phyloP scores from a whole-genome alignment of 2,113 vertebrate genomes.

The Jaculus jaculus region DNA sequence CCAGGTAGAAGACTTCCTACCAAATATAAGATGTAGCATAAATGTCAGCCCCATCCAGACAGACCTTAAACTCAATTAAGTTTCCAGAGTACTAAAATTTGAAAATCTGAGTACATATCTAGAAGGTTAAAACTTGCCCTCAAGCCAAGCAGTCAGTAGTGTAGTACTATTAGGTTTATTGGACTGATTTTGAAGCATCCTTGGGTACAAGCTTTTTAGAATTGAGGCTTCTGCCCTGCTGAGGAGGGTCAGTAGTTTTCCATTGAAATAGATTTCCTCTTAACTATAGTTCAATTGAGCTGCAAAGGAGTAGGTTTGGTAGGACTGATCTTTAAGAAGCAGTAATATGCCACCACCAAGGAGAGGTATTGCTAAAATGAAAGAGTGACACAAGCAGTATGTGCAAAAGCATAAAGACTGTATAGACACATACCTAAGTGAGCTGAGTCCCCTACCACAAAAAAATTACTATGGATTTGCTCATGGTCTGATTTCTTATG shows the following conservation, averaged over 20 bases:
- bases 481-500: constrained; percentile 2
- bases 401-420: neutral
- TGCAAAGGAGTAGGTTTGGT: neutral
- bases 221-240: neutral
- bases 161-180: neutral
- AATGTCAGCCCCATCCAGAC: neutral
- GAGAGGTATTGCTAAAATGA: neutral
- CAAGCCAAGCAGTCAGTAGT: constrained; percentile 6
- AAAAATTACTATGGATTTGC: neutral
- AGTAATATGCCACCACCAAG: neutral
- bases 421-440: no score
- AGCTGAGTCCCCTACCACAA: no score
- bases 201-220: neutral
- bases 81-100: constrained; percentile 54
- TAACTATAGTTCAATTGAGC: neutral
- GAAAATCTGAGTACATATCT: constrained; percentile 47
- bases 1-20: constrained; percentile 21
- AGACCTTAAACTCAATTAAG: constrained; percentile 55
- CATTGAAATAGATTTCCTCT: constrained; percentile 17
- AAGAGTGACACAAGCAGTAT: neutral
- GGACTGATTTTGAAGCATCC: neutral
- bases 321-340: constrained; percentile 9
- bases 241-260: neutral
- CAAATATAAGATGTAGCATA: neutral
- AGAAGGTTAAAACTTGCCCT: constrained; percentile 50